These are phyloP conservation scores for Drosophila orosa DNA, from an alignment of 1,140 invertebrate genomes.

Conservation along the genomic window DNA sequence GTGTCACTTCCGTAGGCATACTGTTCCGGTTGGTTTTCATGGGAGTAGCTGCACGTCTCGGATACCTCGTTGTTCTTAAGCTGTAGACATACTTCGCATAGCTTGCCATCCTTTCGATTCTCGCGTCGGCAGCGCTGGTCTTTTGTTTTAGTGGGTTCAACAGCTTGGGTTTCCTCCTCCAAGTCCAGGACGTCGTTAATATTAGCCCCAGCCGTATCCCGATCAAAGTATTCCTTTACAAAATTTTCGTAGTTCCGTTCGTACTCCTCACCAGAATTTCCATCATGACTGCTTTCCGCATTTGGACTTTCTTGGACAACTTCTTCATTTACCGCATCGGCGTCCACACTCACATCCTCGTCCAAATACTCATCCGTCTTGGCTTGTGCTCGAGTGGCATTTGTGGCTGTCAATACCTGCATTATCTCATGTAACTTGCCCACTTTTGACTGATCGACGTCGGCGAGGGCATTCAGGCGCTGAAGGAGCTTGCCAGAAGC, in stretches of 20 bases:
- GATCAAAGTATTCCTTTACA: conserved; percentile 72
- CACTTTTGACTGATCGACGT: conserved; percentile 14
- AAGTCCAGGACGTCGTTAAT: conserved; percentile 6
- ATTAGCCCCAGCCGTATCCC: conserved; percentile 25
- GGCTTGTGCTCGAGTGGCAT: conserved; percentile 24
- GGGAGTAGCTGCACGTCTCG: conserved; percentile 74
- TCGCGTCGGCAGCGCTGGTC: conserved; percentile 24
- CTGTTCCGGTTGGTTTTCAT: conserved; percentile 53
- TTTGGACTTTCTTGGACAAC: conserved; percentile 36
- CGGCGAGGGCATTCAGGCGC: conserved; percentile 44
- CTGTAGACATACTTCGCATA: conserved; percentile 68
- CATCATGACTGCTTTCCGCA: conserved; percentile 42
- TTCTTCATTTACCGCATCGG: conserved; percentile 7
- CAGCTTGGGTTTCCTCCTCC: conserved; percentile 26
- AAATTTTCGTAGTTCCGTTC: conserved; percentile 76
- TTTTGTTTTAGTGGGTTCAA: conserved; percentile 43
- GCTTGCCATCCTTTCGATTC: conserved; percentile 44
- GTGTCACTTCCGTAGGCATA: conserved; percentile 65
- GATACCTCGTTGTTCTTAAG: conserved; percentile 63
- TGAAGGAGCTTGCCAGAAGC: conserved; percentile 66
- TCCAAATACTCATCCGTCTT: conserved; percentile 41
- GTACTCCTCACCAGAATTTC: conserved; percentile 64
- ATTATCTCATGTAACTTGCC: conserved; percentile 1
- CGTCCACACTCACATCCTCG: conserved; percentile 12
- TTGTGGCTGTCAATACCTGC: not conserved